phyloP scores from a whole-genome alignment of 2,113 vertebrate species.

The Myiagra hebetior region DNA sequence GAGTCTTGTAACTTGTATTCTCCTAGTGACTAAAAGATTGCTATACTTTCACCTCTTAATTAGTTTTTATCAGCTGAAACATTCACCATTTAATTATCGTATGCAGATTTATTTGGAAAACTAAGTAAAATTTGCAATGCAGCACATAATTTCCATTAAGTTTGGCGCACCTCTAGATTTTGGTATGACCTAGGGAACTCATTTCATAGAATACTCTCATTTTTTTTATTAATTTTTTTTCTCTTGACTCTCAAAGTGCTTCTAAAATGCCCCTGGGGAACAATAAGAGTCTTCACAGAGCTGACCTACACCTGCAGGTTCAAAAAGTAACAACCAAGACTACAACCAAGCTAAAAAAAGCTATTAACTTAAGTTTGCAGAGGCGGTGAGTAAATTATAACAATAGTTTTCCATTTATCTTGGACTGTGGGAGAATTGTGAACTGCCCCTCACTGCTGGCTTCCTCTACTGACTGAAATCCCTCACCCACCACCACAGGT shows the following conservation, averaged over 20 bases:
- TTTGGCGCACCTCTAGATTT: neutral
- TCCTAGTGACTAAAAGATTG: neutral
- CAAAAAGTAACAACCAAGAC: constrained; percentile 9
- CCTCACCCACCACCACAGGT: neutral
- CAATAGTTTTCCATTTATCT: neutral
- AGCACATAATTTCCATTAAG: neutral
- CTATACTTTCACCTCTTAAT: constrained; percentile 38
- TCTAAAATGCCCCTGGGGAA: neutral
- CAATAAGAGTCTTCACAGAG: neutral
- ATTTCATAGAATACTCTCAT: neutral
- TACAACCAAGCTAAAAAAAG: neutral
- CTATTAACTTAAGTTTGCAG: constrained; percentile 15
- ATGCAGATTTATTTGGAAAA: neutral
- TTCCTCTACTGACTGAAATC: neutral
- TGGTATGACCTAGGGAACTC: neutral
- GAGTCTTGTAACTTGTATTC: neutral
- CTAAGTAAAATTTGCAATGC: neutral
- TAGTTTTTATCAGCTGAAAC: constrained; percentile 31
- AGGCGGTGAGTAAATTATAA: constrained; percentile 29
- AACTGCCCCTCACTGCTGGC: neutral
- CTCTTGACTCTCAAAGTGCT: neutral
- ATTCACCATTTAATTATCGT: neutral
- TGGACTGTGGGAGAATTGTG: neutral
- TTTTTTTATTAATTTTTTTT: constrained; percentile 13
- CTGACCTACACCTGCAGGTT: constrained; percentile 42